Evolutionary conservation across 2,113 vertebrate genomes (phyloP).

Genomic region (Paratilapia polleni): DNA sequence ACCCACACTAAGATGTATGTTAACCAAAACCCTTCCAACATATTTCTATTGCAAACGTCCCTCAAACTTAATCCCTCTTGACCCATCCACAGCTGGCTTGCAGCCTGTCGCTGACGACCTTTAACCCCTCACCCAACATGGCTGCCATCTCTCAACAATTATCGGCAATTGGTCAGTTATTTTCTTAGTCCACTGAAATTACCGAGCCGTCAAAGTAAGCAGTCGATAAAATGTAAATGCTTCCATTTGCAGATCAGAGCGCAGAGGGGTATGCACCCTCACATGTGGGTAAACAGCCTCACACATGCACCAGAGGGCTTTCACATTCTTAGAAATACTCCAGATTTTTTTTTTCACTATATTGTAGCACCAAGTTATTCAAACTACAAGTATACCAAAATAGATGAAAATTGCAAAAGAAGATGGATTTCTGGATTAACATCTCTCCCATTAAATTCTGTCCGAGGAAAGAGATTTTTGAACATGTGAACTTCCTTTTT

Average conservation of each 20-base stretch:
- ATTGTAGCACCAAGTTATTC: not conserved
- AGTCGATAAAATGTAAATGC: slow-evolving; percentile 82
- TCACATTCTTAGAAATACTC: not conserved
- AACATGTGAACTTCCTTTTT: not conserved
- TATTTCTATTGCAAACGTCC: slow-evolving; percentile 37
- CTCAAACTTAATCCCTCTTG: slow-evolving; percentile 73
- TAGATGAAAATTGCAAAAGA: not conserved
- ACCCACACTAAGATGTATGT: not conserved
- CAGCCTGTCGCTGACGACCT: slow-evolving; percentile 75
- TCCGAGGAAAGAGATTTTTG: not conserved
- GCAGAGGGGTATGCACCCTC: slow-evolving; percentile 36
- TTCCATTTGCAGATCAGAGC: slow-evolving; percentile 80
- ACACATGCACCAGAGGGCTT: not conserved
- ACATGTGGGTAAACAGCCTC: slow-evolving; percentile 46
- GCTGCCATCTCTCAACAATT: slow-evolving; percentile 83
- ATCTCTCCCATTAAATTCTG: not conserved
- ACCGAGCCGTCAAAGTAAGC: slow-evolving; percentile 78
- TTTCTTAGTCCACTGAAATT: slow-evolving; percentile 87
- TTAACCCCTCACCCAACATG: slow-evolving; percentile 74
- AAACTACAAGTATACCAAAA: not conserved
- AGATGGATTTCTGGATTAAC: not conserved
- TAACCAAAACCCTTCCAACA: not conserved
- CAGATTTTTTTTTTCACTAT: not conserved
- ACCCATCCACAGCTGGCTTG: slow-evolving; percentile 85
- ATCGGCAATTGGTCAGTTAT: slow-evolving; percentile 89